Evolutionary conservation across 2,113 vertebrate genomes (phyloP), one percentile per base, ranked within the genome.

Genomic region (Malurus melanocephalus): DNA sequence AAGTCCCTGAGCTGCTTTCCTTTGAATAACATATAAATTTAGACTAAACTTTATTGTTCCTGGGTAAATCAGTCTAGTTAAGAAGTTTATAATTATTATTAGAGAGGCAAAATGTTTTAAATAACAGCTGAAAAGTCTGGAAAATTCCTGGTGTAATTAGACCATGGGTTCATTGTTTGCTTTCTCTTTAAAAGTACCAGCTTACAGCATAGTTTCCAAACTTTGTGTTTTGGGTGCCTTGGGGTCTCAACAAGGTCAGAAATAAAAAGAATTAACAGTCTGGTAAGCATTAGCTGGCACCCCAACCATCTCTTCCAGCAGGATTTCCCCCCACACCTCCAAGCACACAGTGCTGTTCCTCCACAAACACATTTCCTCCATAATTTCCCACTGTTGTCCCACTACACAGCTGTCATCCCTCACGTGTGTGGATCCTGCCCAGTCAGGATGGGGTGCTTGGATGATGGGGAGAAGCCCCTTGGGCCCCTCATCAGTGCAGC

Each of bases 71-170:
- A 93, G 62, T 45, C 94, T 80, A 84, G 90, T 94, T 97, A 96
- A 96, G 95, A 95, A 95, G 80, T 96, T 96, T 94, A 78, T 93
- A 95, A 95, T 96, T 94, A 92, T 96, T 97, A 95, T 95, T 38
- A 80, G 68, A 65, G 62, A 79, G 78, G 74, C 87, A 94, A 96
- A 96, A 95, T 93, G 10, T 87, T 91, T 94, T 93, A 80, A 66
- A 45, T 93, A 93, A 76, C 17, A 91, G 57, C 74, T 93, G 86
- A 82, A 88, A 91, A 87, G 74, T 78, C 77, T 93, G 95, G 95
- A 88, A 92, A 93, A 96, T 93, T 93, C 80, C 82, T 56, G 66
- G n/a, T 45, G 74, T 96, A 95, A 95, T 90, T 94, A 92, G 82
- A 88, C 83, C 52, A 64, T 3, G 10, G 28, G 65, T 80, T 85